Base-by-base conservation (phyloP, 2,113 vertebrate genomes). In the Dunckerocampus dactyliophorus region DNA sequence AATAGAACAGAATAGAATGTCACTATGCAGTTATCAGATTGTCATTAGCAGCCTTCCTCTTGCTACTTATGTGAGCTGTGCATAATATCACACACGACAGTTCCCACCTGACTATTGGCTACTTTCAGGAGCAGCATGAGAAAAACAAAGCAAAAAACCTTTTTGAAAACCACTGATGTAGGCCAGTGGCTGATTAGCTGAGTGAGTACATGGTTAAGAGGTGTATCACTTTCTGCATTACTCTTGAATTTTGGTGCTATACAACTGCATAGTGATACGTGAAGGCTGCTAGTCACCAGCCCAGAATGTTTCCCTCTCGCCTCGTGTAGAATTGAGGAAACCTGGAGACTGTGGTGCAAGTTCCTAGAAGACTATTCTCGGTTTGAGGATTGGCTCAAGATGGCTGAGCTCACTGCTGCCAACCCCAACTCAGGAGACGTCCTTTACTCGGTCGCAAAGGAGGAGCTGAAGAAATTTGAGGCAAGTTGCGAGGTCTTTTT, bases 381-480 rank as follows among this genome's bases (percentile, higher is more conserved):
- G 54, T 97, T 98, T 24, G 95, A 98, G 74, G 92, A 93, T 47
- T 98, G 97, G 96, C 91, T 99, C 1, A 93, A 91, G 70, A 62
- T 86, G 0, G 92, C 93, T 0, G 96, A 99, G 87, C 75, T 51
- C 20, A 88, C 85, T 0, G 93, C 93, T 0, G 93, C 95, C 65
- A 92, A 73, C 72, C 95, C 97, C 0, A 91, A 93, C 75, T 93
- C 95, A 22, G 94, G 93, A 0, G 93, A 93, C 34, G 91, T 98
- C 65, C 82, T 90, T 28, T 97, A 95, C 65, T 88, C 90, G 0
- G 86, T 80, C 4, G 96, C 97, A 74, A 98, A 96, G 68, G 94
- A 98, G 47, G 97, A 98, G 66, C 91, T 96, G 52, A 95, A 96
- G 89, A 94, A 89, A 84, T 98, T 95, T 64, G 97, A 99, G 94